phyloP scores from a whole-genome alignment of 2,113 vertebrate genomes.

The Morphnarchus princeps region DNA sequence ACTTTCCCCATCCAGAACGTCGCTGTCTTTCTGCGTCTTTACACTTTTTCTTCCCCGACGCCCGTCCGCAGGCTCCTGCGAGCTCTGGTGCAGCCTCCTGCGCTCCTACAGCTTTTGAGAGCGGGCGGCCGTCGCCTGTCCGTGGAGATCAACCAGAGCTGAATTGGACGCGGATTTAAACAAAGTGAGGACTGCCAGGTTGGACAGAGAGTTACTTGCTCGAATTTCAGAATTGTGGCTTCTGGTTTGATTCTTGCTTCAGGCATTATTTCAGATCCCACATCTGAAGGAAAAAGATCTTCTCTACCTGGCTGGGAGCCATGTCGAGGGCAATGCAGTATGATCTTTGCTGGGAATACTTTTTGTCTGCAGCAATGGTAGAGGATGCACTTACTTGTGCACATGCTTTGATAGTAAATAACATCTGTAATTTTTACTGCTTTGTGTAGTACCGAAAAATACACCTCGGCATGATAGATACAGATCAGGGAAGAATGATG shows the following conservation, averaged over 20 bases:
- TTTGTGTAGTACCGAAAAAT: background rate
- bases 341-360: background rate
- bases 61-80: background rate
- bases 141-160: background rate
- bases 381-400: background rate
- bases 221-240: conserved; percentile 8
- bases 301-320: background rate
- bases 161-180: background rate
- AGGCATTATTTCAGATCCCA: background rate
- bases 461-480: background rate
- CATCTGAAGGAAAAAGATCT: background rate
- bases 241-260: conserved; percentile 20
- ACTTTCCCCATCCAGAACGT: background rate
- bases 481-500: background rate
- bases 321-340: background rate
- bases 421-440: background rate
- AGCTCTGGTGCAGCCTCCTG: background rate
- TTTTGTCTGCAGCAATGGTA: background rate
- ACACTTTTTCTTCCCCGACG: background rate
- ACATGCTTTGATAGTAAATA: background rate
- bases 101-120: background rate
- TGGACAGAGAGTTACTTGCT: conserved; percentile 14
- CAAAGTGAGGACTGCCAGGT: background rate
- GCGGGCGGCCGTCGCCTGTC: fast-evolving
- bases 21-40: background rate